Percentiles rank a stretch among this genome's conserved stretches.
These are phyloP conservation scores for Altica lythri DNA, from an alignment of 2,888 invertebrate genomes.

Conservation along the genomic window DNA sequence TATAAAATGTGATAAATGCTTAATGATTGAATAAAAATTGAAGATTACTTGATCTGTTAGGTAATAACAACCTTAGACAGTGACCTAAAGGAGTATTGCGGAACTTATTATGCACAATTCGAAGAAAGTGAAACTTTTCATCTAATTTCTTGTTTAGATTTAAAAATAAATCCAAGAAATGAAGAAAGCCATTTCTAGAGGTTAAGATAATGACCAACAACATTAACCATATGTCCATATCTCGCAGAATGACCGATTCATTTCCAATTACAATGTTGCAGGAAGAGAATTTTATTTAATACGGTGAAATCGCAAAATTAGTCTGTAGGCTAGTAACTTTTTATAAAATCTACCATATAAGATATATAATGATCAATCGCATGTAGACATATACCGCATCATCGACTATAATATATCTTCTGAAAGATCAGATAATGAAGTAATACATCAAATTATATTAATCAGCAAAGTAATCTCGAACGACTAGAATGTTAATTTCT, in stretches of 20 bases:
- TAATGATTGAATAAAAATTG: too few relatives aligned
- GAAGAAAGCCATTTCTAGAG: not conserved
- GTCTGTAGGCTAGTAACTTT: too few relatives aligned
- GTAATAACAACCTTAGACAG: not conserved
- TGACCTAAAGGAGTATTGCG: not conserved
- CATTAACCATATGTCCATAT: constrained; percentile 9
- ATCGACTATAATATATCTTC: too few relatives aligned
- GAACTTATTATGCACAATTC: not conserved
- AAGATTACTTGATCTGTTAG: too few relatives aligned
- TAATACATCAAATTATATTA: constrained; percentile 2
- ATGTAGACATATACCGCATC: too few relatives aligned
- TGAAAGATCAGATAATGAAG: not conserved
- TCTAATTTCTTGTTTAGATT: not conserved
- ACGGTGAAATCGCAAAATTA: not conserved
- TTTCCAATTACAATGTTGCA: not conserved
- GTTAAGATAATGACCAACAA: not conserved
- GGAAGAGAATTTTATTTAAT: constrained; percentile 5
- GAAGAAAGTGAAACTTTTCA: constrained; percentile 1
- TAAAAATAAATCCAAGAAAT: not conserved
- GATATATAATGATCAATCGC: too few relatives aligned
- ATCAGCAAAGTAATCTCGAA: not conserved
- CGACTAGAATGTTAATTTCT: constrained; percentile 1
- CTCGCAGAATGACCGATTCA: not conserved
- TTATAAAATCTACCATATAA: not conserved
- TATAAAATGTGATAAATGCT: too few relatives aligned